Percentiles rank a stretch among this genome's conserved stretches.
phyloP scores from a whole-genome alignment of 2,888 invertebrate genomes.

The Oxyscelio sp. region DNA sequence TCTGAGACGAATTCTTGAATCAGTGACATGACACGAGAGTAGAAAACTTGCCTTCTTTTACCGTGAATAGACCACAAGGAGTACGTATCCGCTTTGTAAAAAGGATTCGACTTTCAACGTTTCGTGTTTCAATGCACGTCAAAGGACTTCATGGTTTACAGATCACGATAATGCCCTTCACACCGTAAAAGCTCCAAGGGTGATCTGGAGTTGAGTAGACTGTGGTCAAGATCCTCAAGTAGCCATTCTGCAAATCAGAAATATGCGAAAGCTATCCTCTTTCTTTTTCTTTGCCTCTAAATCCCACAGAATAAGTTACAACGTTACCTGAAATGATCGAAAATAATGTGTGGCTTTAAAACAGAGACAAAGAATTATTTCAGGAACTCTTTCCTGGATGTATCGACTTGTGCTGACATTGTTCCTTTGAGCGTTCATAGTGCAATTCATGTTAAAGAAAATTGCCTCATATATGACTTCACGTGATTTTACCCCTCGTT shows the following conservation, averaged over 20 bases:
- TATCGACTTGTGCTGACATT: background rate
- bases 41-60: conserved; percentile 31
- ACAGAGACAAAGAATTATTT: conserved; percentile 16
- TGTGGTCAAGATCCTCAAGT: conserved; percentile 80
- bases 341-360: conserved; percentile 25
- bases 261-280: conserved; percentile 65
- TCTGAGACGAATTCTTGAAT: conserved; percentile 66
- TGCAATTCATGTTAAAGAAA: conserved; percentile 27
- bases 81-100: conserved; percentile 74
- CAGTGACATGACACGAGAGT: conserved; percentile 53
- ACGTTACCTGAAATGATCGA: conserved; percentile 10
- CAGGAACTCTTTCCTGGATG: background rate
- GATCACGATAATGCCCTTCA: conserved; percentile 83
- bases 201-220: conserved; percentile 76
- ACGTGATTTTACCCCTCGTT: conserved; percentile 2
- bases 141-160: conserved; percentile 85
- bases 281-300: conserved; percentile 30
- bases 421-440: conserved; percentile 10
- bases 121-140: conserved; percentile 74
- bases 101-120: conserved; percentile 77
- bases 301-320: background rate
- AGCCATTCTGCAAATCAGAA: conserved; percentile 45
- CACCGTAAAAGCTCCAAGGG: conserved; percentile 82
- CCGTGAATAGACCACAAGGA: conserved; percentile 40
- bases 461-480: conserved; percentile 39